phyloP scores from a whole-genome alignment of 2,888 invertebrate species.

The Bedellia somnulentella region DNA sequence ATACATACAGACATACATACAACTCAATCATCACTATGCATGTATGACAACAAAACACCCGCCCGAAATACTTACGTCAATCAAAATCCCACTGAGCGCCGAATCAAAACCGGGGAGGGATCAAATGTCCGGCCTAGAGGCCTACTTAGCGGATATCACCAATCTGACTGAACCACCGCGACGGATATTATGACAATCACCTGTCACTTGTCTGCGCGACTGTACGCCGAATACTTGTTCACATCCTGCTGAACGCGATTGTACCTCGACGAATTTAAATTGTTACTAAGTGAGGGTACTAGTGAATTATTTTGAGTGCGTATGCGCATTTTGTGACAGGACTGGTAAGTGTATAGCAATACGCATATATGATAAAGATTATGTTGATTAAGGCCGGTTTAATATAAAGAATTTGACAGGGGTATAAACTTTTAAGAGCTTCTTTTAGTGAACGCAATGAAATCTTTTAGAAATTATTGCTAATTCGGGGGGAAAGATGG shows the following conservation, averaged over 20 bases:
- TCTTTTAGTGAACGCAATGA: no score
- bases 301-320: neutral
- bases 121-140: constrained; percentile 11
- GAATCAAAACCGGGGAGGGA: constrained; percentile 15
- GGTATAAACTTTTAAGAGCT: neutral
- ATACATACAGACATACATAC: neutral
- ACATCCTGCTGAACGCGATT: constrained; percentile 25
- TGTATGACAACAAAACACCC: neutral
- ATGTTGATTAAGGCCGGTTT: constrained; percentile 8
- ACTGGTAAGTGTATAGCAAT: neutral
- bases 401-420: constrained; percentile 1
- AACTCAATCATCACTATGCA: neutral
- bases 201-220: constrained; percentile 36
- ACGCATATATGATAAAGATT: constrained; percentile 6
- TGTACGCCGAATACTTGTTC: constrained; percentile 19
- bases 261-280: neutral
- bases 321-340: neutral
- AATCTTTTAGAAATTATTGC: no score
- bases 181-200: constrained; percentile 59
- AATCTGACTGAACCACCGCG: constrained; percentile 14
- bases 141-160: constrained; percentile 42
- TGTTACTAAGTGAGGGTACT: neutral
- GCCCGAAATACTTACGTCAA: neutral
- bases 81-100: no score
- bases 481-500: no score